Base-by-base conservation (phyloP, 2,888 invertebrate genomes). In the Temnothorax ravouxi region DNA sequence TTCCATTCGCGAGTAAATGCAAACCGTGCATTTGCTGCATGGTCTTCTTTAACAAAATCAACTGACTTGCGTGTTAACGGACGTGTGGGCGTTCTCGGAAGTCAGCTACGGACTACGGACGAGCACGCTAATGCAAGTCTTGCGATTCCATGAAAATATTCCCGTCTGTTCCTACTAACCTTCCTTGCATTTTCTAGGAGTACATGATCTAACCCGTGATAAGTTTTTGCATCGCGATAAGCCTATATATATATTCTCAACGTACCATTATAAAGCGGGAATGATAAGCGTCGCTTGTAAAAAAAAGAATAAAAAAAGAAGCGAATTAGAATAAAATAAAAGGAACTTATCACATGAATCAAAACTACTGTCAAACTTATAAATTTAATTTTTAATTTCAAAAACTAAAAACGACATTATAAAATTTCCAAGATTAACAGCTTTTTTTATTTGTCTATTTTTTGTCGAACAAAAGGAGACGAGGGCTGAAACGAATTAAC, bases 21-120 rank as follows among this genome's bases (percentile, higher is more conserved):
- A 62, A 77, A 83, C 72, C 72, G 79, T 83, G 25, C 88, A 86
- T 87, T 90, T 88, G 80, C 90, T 88, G 80, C 90, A 87, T 87
- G 88, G 75, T 90, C 87, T 54, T 85, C 84, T 89, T 89, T 89
- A 89, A 89, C 86, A 81, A 84, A 86, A 88, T 81, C 82, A 89
- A 85, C 85, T 77, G 71, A 79, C 86, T 89, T 82, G 89, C 89
- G 90, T 89, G 90, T 77, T 83, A 59, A 80, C 67, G 38, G 59
- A 85, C 85, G 62, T 77, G 83, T 83, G 82, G 86, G 84, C 86
- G 82, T 89, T 89, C 89, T 83, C 59, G 86, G 88, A 88, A 89
- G 82, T 79, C 75, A 69, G 56, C 6, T 56, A 44, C 29, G 74
- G 64, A 76, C 6, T 56, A 44, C 29, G 74, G 64, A 76, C 83